These are phyloP conservation scores for Marisa cornuarietis DNA, from an alignment of 1,140 invertebrate genomes.

Conservation along the genomic window DNA sequence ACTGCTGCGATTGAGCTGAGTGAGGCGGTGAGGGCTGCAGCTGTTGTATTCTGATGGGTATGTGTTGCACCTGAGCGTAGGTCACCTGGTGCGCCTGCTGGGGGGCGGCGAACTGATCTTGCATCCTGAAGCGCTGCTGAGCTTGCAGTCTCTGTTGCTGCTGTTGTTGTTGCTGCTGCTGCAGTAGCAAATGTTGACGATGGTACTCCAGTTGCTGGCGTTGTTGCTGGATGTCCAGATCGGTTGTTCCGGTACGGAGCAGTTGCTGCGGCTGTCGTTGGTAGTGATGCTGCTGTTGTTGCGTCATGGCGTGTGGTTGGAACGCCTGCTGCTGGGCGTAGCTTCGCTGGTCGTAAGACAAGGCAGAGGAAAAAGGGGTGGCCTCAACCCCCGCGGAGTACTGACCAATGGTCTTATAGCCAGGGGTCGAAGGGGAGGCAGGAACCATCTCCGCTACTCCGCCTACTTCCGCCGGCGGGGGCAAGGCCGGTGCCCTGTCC, in stretches of 20 bases:
- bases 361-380: not conserved
- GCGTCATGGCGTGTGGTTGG: not conserved
- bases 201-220: constrained; percentile 16
- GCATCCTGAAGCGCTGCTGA: constrained; percentile 12
- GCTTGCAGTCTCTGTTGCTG: constrained; percentile 4
- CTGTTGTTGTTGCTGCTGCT: constrained; percentile 3
- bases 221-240: constrained; percentile 16
- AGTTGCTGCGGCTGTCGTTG: constrained; percentile 19
- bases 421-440: not conserved
- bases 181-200: constrained; percentile 11
- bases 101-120: not conserved
- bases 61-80: constrained; percentile 16
- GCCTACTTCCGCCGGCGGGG: not conserved
- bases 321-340: constrained; percentile 12
- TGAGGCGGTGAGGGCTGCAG: not conserved
- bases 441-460: not conserved
- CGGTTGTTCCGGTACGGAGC: not conserved
- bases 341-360: constrained; percentile 21
- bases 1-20: constrained; percentile 11
- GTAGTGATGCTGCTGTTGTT: constrained; percentile 12
- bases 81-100: constrained; percentile 4
- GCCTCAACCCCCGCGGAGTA: constrained; percentile 3
- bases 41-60: not conserved
- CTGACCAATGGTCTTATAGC: not conserved
- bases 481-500: constrained; percentile 15